Evolutionary conservation across 2,888 invertebrate genomes (phyloP).

Genomic region (Drosophila eohydei): DNA sequence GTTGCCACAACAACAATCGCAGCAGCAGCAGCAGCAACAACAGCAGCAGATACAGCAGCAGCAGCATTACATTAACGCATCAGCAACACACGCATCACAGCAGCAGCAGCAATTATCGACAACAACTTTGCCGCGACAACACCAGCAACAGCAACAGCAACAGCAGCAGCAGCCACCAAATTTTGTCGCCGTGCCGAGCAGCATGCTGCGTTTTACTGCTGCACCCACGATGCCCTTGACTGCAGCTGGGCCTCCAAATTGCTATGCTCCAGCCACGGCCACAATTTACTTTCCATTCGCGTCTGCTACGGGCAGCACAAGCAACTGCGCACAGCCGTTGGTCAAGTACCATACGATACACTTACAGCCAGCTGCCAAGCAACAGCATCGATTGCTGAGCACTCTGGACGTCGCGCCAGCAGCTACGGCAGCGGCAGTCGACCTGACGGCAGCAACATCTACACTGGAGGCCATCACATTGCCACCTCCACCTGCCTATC

Average conservation of each 20-base stretch:
- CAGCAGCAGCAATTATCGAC: slow-evolving; percentile 71
- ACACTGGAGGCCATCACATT: slow-evolving; percentile 69
- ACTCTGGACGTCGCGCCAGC: slow-evolving; percentile 32
- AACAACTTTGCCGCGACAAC: slow-evolving; percentile 71
- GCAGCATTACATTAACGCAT: slow-evolving; percentile 68
- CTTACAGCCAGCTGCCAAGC: slow-evolving; percentile 78
- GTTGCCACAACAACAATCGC: slow-evolving; percentile 53
- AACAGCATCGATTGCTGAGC: slow-evolving; percentile 60
- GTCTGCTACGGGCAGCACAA: slow-evolving; percentile 50
- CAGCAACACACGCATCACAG: slow-evolving; percentile 55
- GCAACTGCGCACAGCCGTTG: slow-evolving; percentile 75
- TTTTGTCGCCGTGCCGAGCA: slow-evolving; percentile 81
- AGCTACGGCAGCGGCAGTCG: slow-evolving; percentile 21
- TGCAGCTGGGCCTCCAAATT: slow-evolving; percentile 67
- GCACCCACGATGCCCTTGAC: slow-evolving; percentile 54
- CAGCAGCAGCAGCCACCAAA: slow-evolving; percentile 55
- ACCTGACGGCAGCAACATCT: slow-evolving; percentile 48
- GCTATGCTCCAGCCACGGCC: slow-evolving; percentile 79
- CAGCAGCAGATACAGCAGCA: slow-evolving; percentile 26
- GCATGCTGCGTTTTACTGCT: slow-evolving; percentile 77
- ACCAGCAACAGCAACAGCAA: neutral
- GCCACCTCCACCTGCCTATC: slow-evolving; percentile 84
- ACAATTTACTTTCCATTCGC: slow-evolving; percentile 84
- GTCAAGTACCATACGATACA: slow-evolving; percentile 85
- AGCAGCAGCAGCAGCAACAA: slow-evolving; percentile 41